phyloP scores from a whole-genome alignment of 2,113 vertebrate genomes.

The Salminus brasiliensis region DNA sequence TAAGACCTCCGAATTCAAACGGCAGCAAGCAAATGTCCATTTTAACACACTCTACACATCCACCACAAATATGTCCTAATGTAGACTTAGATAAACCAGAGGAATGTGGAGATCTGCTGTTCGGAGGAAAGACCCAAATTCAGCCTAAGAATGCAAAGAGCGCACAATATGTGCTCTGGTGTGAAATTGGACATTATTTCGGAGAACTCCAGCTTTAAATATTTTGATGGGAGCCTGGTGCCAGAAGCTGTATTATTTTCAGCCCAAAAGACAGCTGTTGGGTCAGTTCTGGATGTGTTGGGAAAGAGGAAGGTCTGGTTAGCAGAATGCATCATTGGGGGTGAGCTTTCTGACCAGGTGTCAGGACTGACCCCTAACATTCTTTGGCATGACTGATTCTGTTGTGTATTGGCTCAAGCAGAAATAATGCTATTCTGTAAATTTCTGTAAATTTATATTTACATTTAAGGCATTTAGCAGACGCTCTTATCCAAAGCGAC shows the following conservation, averaged over 20 bases:
- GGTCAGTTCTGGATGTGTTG: constrained; percentile 19
- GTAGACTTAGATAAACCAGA: constrained; percentile 29
- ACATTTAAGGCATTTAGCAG: too few relatives aligned
- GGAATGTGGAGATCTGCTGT: constrained; percentile 24
- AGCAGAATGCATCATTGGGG: constrained; percentile 18
- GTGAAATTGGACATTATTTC: constrained; percentile 52
- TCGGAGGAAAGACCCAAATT: constrained; percentile 8
- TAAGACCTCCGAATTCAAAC: constrained; percentile 62
- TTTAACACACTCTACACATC: constrained; percentile 32
- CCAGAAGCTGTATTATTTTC: constrained; percentile 53
- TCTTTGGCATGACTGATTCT: constrained; percentile 53
- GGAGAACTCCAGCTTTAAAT: constrained; percentile 49
- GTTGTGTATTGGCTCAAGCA: background rate
- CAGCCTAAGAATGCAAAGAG: constrained; percentile 39
- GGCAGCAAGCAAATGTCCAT: constrained; percentile 30
- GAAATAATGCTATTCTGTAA: background rate
- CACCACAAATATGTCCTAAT: constrained; percentile 37
- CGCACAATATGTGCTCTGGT: constrained; percentile 40
- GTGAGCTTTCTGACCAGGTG: constrained; percentile 70
- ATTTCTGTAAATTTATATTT: background rate
- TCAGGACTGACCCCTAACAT: constrained; percentile 65
- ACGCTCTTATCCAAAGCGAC: too few relatives aligned
- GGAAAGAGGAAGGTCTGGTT: background rate
- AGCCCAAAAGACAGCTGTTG: constrained; percentile 59
- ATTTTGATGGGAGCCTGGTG: constrained; percentile 34